phyloP scores from a whole-genome alignment of 2,888 invertebrate genomes.

The Oligia strigilis region DNA sequence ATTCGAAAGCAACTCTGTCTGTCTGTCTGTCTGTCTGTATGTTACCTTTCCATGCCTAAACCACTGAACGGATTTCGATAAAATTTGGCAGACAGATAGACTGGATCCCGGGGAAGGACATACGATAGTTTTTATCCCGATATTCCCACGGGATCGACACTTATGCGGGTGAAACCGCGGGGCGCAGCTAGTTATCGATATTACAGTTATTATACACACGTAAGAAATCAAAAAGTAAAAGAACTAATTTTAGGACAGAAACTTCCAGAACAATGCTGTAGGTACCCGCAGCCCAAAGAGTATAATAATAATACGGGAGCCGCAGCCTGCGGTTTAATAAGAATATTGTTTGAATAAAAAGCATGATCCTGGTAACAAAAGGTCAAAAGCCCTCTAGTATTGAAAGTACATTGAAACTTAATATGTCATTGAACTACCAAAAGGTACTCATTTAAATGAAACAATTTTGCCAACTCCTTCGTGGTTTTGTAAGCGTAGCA shows the following conservation, averaged over 20 bases:
- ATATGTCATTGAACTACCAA: conserved; percentile 44
- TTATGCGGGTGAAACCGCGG: too few species aligned
- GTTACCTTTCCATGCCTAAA: too few species aligned
- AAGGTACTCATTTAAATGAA: conserved; percentile 3
- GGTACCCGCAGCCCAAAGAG: too few species aligned
- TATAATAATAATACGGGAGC: background rate
- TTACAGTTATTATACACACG: background rate
- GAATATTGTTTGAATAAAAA: conserved; percentile 3
- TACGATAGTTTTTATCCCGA: too few species aligned
- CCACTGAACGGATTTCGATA: too few species aligned
- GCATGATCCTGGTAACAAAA: background rate
- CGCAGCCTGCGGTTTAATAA: background rate
- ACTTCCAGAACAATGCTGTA: conserved; percentile 6
- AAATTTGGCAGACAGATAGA: too few species aligned
- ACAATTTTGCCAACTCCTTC: conserved; percentile 17
- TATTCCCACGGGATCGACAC: too few species aligned
- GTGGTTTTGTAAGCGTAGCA: background rate
- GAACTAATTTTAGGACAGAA: background rate
- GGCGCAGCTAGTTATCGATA: background rate
- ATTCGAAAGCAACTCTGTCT: too few species aligned
- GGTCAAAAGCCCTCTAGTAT: conserved; percentile 37
- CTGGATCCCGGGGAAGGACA: too few species aligned
- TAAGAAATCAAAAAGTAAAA: background rate
- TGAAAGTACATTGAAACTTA: conserved; percentile 30
- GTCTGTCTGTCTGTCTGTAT: too few species aligned